These are phyloP conservation scores for Alexandromys oeconomus DNA, from an alignment of 2,797 vertebrate genomes.

Conservation along the genomic window DNA sequence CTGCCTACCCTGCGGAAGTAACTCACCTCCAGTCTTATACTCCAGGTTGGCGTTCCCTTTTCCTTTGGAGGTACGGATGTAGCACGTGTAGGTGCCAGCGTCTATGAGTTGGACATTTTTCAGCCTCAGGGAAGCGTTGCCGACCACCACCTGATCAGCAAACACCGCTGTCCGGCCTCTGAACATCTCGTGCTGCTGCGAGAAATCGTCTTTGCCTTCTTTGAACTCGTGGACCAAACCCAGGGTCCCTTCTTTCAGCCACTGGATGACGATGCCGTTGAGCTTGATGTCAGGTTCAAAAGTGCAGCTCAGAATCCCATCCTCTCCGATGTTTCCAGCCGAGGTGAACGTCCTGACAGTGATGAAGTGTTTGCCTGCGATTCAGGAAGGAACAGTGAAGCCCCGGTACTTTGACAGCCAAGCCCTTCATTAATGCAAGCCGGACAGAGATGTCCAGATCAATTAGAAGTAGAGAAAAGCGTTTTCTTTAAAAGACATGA, in stretches of 20 bases:
- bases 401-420: not conserved
- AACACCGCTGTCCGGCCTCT: constrained; percentile 86
- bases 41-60: constrained; percentile 82
- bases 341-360: constrained; percentile 58
- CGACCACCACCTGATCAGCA: constrained; percentile 71
- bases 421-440: not conserved
- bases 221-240: constrained; percentile 90
- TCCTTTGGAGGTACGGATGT: constrained; percentile 86
- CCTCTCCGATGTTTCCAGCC: constrained; percentile 82
- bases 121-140: constrained; percentile 90
- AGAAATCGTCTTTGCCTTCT: constrained; percentile 85
- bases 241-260: constrained; percentile 88
- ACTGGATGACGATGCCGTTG: constrained; percentile 87
- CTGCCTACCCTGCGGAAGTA: not conserved
- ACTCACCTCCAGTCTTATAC: constrained; percentile 91
- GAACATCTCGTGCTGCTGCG: constrained; percentile 87
- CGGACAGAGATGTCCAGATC: not conserved
- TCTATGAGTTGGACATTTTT: constrained; percentile 84
- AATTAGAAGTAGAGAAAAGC: not conserved
- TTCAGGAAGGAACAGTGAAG: constrained; percentile 48
- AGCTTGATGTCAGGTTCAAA: constrained; percentile 80
- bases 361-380: constrained; percentile 82
- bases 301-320: constrained; percentile 82
- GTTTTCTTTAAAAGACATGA: not conserved
- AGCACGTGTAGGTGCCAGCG: constrained; percentile 88